A percentile compares a stretch with the other conserved stretches of the same genome.
These are phyloP conservation scores for Chelon auratus DNA, from an alignment of 2,797 vertebrate species.

Conservation along the genomic window DNA sequence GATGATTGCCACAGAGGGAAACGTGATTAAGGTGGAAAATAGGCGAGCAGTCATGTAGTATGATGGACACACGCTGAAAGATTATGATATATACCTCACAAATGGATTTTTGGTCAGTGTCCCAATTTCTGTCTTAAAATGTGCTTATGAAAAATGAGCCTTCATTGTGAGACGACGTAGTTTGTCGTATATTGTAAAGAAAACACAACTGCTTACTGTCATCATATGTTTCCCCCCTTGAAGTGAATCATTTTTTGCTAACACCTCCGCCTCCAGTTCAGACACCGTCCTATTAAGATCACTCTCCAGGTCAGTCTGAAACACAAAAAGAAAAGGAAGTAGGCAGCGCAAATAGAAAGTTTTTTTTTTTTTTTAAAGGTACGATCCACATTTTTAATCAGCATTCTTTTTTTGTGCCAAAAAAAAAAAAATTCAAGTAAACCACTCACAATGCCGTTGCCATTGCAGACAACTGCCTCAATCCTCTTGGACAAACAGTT, in stretches of 20 bases:
- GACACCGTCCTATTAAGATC: constrained; percentile 43
- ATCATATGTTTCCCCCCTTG: constrained; percentile 77
- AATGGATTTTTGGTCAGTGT: neutral
- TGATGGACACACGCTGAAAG: neutral
- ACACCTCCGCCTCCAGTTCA: constrained; percentile 60
- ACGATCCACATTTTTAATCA: too few species aligned
- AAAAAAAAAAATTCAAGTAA: too few species aligned
- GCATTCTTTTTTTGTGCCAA: too few species aligned
- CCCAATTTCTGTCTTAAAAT: neutral
- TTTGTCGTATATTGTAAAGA: neutral
- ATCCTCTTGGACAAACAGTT: constrained; percentile 61
- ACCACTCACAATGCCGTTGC: constrained; percentile 76
- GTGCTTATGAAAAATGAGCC: neutral
- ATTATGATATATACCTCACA: neutral
- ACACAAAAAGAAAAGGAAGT: constrained; percentile 36
- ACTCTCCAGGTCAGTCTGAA: constrained; percentile 62
- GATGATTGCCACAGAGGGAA: constrained; percentile 49
- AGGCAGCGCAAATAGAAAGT: neutral
- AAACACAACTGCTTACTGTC: constrained; percentile 77
- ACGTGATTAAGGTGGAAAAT: constrained; percentile 8
- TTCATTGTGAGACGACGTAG: neutral
- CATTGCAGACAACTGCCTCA: constrained; percentile 78
- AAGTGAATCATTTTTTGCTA: constrained; percentile 67
- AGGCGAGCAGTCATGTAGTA: neutral
- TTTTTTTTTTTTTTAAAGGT: too few species aligned